These are phyloP conservation scores for Aviceda subcristata DNA, from an alignment of 2,113 vertebrate genomes.

Conservation along the genomic window DNA sequence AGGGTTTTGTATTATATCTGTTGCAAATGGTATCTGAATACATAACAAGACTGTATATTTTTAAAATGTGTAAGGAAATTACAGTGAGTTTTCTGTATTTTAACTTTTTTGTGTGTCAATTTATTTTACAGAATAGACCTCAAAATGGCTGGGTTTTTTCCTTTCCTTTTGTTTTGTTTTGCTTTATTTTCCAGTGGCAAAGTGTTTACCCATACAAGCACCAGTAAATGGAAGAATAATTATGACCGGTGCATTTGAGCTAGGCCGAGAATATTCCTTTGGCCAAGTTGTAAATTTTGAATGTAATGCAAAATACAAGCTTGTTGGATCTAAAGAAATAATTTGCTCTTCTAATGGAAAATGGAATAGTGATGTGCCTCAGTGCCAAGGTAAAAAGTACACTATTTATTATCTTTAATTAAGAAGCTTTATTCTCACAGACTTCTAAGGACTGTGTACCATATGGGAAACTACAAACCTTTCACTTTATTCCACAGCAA, in stretches of 20 bases:
- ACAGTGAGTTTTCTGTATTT: not conserved
- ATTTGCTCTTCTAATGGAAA: slow-evolving; percentile 73
- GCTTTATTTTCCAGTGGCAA: slow-evolving; percentile 67
- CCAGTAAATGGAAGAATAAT: slow-evolving; percentile 52
- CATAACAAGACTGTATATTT: not conserved
- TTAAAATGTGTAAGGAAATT: not conserved
- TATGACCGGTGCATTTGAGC: not conserved
- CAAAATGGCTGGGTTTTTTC: not conserved
- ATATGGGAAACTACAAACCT: not conserved
- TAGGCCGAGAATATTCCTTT: slow-evolving; percentile 61
- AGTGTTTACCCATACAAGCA: slow-evolving; percentile 63
- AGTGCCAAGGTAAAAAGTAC: slow-evolving; percentile 78
- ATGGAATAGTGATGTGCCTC: slow-evolving; percentile 76
- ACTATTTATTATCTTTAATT: not conserved
- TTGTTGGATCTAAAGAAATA: slow-evolving; percentile 68
- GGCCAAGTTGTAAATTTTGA: slow-evolving; percentile 76
- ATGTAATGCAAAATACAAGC: slow-evolving; percentile 55
- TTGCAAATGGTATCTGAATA: not conserved
- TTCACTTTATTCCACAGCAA: not conserved
- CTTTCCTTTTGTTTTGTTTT: not conserved
- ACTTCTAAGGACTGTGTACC: not conserved
- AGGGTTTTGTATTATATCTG: not conserved
- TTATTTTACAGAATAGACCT: not conserved
- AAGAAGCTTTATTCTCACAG: not conserved
- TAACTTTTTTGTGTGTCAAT: not conserved